These are phyloP conservation scores for Ramphastos sulfuratus DNA, from an alignment of 2,113 vertebrate genomes.

Conservation along the genomic window DNA sequence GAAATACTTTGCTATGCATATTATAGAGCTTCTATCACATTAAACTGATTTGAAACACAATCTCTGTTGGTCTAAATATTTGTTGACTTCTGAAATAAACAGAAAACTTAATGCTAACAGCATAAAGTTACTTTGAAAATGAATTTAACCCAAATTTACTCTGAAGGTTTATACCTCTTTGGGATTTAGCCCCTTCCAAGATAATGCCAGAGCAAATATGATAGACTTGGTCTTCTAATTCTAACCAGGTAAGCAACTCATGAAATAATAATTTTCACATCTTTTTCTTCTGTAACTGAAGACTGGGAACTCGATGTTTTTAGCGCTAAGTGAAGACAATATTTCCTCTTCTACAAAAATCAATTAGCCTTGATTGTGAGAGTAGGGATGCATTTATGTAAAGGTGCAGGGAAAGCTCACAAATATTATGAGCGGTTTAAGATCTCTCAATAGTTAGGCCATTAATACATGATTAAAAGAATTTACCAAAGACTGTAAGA, in stretches of 20 bases:
- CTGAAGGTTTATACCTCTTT: background rate
- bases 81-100: background rate
- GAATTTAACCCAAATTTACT: constrained; percentile 26
- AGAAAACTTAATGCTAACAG: background rate
- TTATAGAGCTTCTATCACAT: background rate
- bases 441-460: background rate
- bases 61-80: background rate
- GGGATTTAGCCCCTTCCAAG: background rate
- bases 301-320: background rate
- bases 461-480: background rate
- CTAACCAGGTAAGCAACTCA: background rate
- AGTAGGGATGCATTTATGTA: background rate
- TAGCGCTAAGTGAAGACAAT: background rate
- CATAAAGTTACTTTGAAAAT: background rate
- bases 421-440: background rate
- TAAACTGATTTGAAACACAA: background rate
- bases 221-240: background rate
- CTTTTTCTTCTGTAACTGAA: background rate
- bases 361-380: background rate
- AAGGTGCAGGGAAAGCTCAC: too few relatives aligned
- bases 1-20: background rate
- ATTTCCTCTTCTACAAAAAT: background rate
- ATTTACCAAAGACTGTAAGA: background rate
- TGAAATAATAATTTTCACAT: background rate
- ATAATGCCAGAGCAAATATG: background rate